Evolutionary conservation across 2,888 invertebrate species (phyloP), one percentile per base, ranked within the genome.

Genomic region (Rhagonycha lutea): DNA sequence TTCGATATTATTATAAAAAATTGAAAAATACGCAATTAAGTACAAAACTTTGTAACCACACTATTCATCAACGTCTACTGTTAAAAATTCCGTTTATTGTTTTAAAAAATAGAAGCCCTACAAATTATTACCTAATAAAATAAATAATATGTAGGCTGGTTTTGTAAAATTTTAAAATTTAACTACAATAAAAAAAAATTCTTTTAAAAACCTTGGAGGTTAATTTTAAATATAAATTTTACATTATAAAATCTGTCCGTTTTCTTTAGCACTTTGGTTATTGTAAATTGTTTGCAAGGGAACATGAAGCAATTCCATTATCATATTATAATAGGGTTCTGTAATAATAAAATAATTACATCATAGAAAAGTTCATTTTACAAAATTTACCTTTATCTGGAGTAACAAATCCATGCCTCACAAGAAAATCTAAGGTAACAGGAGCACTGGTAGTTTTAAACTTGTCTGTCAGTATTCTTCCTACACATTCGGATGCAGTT

Each of bases 401-500:
- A 82, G 94, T 95, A 77, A 98, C 93, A 82, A 94, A 91, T 74
- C 97, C 97, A 89, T 96, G 96, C 85, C 98, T 91, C 85, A 98
- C 94, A 83, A 98, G 90, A 88, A 98, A 98, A 88, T 98, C 98
- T 82, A 98, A 89, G 60, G 96, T 92, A 70, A 97, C 95, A 65
- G 98, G 95, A 78, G 95, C 95, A 86, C 97, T 97, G 69, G 98
- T 98, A 62, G 97, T 96, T 88, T 98, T 98, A 87, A 97, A 98
- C 81, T 96, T 94, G 0, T 94, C 91, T 10, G 94, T 92, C 63
- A 95, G 92, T 73, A 97, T 92, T 85, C 94, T 91, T 82, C 96
- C 94, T 82, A 96, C 88, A 84, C 94, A 95, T 87, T 97, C 95
- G 82, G 92, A 91, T 18, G 96, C 94, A 67, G 96, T 93, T 77